Conservation (phyloP, 2,888 invertebrate species). For the Eupithecia tripunctaria region DNA sequence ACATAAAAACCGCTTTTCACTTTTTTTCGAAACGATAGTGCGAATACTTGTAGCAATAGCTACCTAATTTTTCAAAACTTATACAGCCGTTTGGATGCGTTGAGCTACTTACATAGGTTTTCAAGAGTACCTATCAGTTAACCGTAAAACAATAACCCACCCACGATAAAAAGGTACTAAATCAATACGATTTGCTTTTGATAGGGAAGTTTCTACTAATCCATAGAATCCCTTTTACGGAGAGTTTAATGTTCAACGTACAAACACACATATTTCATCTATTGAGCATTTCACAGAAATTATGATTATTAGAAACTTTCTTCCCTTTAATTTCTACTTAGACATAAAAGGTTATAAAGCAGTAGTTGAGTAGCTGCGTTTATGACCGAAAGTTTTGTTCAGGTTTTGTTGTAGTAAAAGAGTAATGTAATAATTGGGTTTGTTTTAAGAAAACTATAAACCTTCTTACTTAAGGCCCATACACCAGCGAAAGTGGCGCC, state of each 20-base stretch:
- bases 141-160: too few relatives aligned
- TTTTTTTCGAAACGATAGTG: too few relatives aligned
- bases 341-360: not conserved
- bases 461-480: too few relatives aligned
- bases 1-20: too few relatives aligned
- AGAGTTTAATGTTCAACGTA: not conserved
- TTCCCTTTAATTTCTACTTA: not conserved
- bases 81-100: too few relatives aligned
- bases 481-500: too few relatives aligned
- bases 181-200: not conserved
- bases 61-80: not conserved
- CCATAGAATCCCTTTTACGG: not conserved
- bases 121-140: too few relatives aligned
- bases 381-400: conserved; percentile 3
- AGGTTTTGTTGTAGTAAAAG: not conserved
- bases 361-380: not conserved
- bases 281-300: not conserved
- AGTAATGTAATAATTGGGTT: too few relatives aligned
- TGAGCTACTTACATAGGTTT: too few relatives aligned
- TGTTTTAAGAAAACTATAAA: too few relatives aligned
- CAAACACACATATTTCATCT: not conserved
- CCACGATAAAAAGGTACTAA: too few relatives aligned
- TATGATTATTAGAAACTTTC: conserved; percentile 7
- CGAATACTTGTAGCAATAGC: too few relatives aligned
- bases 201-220: not conserved